phyloP scores from a whole-genome alignment of 2,888 invertebrate species.

The Theretra japonica region DNA sequence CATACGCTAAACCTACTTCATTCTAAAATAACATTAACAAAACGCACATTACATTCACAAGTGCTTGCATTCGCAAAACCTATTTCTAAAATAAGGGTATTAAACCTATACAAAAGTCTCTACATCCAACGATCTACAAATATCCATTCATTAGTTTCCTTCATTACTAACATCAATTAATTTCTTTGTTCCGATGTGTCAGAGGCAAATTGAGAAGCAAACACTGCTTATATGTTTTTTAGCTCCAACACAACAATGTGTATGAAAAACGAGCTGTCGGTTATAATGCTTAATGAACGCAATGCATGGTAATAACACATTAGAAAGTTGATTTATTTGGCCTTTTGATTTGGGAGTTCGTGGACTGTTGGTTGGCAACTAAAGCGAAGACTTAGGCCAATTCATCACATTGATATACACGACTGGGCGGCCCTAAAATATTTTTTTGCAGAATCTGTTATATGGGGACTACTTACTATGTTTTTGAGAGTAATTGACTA shows the following conservation, averaged over 20 bases:
- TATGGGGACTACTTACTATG: too few relatives aligned
- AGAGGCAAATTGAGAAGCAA: constrained; percentile 82
- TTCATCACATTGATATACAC: too few relatives aligned
- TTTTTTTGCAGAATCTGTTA: too few relatives aligned
- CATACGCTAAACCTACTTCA: too few relatives aligned
- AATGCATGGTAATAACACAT: constrained; percentile 69
- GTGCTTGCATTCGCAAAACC: too few relatives aligned
- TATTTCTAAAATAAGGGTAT: not conserved
- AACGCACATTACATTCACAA: too few relatives aligned
- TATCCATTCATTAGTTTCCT: constrained; percentile 73
- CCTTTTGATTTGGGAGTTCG: not conserved
- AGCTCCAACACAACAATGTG: constrained; percentile 67
- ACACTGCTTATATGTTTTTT: constrained; percentile 70
- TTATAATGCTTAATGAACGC: constrained; percentile 74
- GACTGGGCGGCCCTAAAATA: too few relatives aligned
- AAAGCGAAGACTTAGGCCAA: too few relatives aligned
- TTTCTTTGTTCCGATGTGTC: constrained; percentile 82
- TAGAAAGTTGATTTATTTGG: constrained; percentile 24
- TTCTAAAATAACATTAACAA: too few relatives aligned
- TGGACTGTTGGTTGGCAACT: too few relatives aligned
- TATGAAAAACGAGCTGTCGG: constrained; percentile 75
- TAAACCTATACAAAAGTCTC: constrained; percentile 36
- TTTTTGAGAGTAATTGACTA: too few relatives aligned
- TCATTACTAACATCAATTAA: constrained; percentile 82
- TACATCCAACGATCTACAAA: constrained; percentile 49